Conservation (phyloP, 2,888 invertebrate species). For the Mesorhabditis spiculigera region DNA sequence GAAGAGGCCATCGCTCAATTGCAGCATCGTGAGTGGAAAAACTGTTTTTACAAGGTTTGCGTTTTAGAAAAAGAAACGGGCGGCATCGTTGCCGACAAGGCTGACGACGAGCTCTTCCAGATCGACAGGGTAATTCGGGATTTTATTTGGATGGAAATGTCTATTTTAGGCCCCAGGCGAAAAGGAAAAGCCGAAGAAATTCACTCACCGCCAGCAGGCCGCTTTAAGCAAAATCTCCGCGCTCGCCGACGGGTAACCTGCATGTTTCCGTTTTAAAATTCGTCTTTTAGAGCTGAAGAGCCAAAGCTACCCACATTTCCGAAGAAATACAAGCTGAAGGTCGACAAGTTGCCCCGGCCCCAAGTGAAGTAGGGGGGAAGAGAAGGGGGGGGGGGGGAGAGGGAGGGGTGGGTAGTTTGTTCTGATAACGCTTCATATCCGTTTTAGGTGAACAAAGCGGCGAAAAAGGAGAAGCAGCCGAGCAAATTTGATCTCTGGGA, state of each 20-base stretch:
- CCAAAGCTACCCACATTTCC: neutral
- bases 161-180: neutral
- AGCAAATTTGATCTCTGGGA: constrained; percentile 25
- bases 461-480: constrained; percentile 6
- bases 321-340: constrained; percentile 13
- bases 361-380: too few relatives aligned
- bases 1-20: constrained; percentile 73
- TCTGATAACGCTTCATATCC: neutral
- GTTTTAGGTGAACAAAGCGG: constrained; percentile 2
- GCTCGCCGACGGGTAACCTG: constrained; percentile 5
- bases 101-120: constrained; percentile 29
- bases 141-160: neutral
- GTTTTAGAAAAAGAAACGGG: constrained; percentile 18
- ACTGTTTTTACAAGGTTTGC: neutral
- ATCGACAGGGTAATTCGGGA: constrained; percentile 11
- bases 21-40: constrained; percentile 6
- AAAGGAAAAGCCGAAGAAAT: constrained; percentile 9
- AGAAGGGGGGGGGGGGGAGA: too few relatives aligned
- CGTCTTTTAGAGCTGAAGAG: neutral
- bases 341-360: constrained; percentile 19
- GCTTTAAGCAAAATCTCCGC: constrained; percentile 28
- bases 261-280: constrained; percentile 7
- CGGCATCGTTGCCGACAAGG: constrained; percentile 21
- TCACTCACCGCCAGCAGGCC: constrained; percentile 28
- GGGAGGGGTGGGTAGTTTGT: too few relatives aligned